These are phyloP conservation scores for Hippocampus abdominalis DNA, from an alignment of 2,113 vertebrate species.

Conservation along the genomic window DNA sequence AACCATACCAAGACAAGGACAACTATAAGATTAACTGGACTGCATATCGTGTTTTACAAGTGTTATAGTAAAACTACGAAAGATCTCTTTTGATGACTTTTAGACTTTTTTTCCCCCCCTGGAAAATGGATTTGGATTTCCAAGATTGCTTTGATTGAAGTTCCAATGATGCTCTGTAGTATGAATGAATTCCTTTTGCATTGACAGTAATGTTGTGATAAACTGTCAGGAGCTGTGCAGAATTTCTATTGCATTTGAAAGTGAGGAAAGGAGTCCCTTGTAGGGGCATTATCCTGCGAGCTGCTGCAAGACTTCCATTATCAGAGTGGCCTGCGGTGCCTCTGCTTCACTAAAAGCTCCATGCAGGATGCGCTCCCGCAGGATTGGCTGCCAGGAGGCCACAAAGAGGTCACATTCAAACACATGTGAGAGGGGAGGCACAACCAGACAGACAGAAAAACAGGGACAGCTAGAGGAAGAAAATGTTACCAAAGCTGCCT, in stretches of 20 bases:
- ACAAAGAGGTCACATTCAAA: slow-evolving; percentile 52
- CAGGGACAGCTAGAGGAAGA: slow-evolving; percentile 3
- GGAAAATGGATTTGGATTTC: neutral
- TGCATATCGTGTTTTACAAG: too few relatives aligned
- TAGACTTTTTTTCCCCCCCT: too few relatives aligned
- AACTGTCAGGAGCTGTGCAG: slow-evolving; percentile 1
- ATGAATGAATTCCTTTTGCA: neutral
- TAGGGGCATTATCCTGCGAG: slow-evolving; percentile 32
- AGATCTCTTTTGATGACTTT: neutral
- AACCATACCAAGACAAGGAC: too few relatives aligned
- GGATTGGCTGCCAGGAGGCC: slow-evolving; percentile 46
- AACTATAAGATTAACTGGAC: too few relatives aligned
- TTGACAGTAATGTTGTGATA: neutral
- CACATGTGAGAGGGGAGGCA: slow-evolving; percentile 25
- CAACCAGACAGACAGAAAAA: neutral
- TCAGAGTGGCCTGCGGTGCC: slow-evolving; percentile 39
- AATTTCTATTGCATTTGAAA: slow-evolving; percentile 16
- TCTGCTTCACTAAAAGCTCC: slow-evolving; percentile 58
- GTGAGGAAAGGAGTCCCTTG: slow-evolving; percentile 1
- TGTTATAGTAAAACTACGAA: too few relatives aligned
- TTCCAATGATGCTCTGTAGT: neutral
- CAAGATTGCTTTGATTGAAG: neutral
- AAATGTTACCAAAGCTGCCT: neutral
- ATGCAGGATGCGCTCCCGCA: slow-evolving; percentile 36
- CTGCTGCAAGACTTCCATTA: slow-evolving; percentile 53